These are phyloP conservation scores for Stictonetta naevosa DNA, from an alignment of 2,113 vertebrate genomes.

Conservation along the genomic window DNA sequence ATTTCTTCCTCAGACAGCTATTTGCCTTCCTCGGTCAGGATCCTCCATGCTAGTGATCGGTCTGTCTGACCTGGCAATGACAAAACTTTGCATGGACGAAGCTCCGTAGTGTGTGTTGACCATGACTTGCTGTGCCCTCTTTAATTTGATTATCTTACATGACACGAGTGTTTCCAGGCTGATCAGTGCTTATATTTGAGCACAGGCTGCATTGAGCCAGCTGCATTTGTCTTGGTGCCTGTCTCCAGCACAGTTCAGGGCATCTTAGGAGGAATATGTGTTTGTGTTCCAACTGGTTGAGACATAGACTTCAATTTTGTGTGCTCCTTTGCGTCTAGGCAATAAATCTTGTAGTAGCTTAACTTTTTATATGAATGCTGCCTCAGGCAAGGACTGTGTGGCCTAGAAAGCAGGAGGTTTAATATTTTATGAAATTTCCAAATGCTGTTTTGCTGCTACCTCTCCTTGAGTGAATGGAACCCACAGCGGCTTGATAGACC, in stretches of 20 bases:
- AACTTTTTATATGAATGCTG: conserved; percentile 69
- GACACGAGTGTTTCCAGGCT: background rate
- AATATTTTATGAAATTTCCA: conserved; percentile 73
- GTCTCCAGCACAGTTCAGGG: background rate
- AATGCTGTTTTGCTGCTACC: conserved; percentile 56
- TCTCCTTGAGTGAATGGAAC: conserved; percentile 11
- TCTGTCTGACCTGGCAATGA: background rate
- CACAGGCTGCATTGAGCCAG: background rate
- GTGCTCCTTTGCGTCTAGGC: conserved; percentile 56
- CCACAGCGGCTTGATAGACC: background rate
- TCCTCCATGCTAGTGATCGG: background rate
- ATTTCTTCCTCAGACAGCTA: background rate
- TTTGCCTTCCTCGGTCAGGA: background rate
- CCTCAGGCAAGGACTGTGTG: conserved; percentile 70
- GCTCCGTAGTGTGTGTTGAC: background rate
- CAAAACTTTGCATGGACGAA: background rate
- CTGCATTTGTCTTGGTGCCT: background rate
- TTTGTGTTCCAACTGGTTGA: conserved; percentile 18
- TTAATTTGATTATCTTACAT: background rate
- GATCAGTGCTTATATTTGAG: background rate
- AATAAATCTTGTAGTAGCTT: conserved; percentile 73
- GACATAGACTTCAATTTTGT: conserved; percentile 29
- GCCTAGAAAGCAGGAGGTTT: conserved; percentile 70
- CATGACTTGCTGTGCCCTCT: background rate
- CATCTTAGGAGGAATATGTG: conserved; percentile 17